These are phyloP conservation scores for Geodia barretti DNA, from an alignment of 37 sponge, comb jelly and placozoan species.

Conservation along the genomic window DNA sequence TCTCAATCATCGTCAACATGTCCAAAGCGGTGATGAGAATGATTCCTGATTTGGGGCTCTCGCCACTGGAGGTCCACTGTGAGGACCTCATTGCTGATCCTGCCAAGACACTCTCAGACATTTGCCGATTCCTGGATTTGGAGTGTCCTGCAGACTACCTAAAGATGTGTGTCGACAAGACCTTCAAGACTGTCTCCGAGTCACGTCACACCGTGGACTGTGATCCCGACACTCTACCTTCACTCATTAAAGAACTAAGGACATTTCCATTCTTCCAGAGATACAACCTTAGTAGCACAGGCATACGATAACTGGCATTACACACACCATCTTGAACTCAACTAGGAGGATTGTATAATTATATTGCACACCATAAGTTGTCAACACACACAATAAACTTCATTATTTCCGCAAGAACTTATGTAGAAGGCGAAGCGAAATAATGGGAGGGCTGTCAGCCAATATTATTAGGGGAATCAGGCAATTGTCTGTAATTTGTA, in stretches of 20 bases:
- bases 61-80: conserved; percentile 17
- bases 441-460: no score
- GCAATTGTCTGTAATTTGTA: no score
- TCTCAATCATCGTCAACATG: background rate
- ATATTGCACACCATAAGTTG: no score
- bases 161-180: conserved; percentile 1
- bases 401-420: no score
- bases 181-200: conserved; percentile 1
- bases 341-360: no score
- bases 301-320: no score
- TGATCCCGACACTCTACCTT: background rate
- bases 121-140: conserved; percentile 24
- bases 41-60: background rate
- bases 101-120: background rate
- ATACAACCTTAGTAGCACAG: no score
- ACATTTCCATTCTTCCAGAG: conserved; percentile 21
- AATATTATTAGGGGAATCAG: no score
- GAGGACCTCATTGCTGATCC: conserved; percentile 36
- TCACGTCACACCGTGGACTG: conserved; percentile 33
- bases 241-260: background rate
- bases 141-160: conserved; percentile 32
- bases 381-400: no score
- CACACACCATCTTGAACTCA: no score
- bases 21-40: conserved; percentile 8
- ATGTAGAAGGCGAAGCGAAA: no score